Percentiles rank a stretch among this genome's conserved stretches.
phyloP scores from a whole-genome alignment of 1,140 invertebrate genomes.

The Grapholita molesta region DNA sequence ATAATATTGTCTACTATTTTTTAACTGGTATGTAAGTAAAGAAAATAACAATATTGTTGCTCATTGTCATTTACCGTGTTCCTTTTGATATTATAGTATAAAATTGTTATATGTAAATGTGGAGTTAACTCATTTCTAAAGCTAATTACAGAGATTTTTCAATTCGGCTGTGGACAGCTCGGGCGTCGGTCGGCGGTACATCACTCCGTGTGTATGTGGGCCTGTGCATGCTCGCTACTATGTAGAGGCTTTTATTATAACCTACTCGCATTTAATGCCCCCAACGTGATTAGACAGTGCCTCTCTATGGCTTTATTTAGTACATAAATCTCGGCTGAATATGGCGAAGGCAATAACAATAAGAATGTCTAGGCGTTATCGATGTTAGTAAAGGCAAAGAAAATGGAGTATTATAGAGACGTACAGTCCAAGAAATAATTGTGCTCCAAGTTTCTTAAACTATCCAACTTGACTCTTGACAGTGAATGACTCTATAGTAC shows the following conservation, averaged over 20 bases:
- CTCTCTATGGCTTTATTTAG: constrained; percentile 56
- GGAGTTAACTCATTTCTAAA: too few relatives aligned
- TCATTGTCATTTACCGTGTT: too few relatives aligned
- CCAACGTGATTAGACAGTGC: constrained; percentile 64
- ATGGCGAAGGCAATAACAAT: constrained; percentile 40
- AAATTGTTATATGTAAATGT: too few relatives aligned
- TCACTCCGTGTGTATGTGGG: not conserved
- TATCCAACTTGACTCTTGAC: too few relatives aligned
- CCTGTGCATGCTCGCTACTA: constrained; percentile 68
- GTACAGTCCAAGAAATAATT: not conserved
- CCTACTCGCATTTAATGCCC: constrained; percentile 63
- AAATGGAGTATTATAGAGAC: not conserved
- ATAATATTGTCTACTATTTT: too few relatives aligned
- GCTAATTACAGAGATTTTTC: too few relatives aligned
- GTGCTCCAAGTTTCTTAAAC: too few relatives aligned
- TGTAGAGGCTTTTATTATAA: constrained; percentile 59
- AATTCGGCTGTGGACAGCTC: too few relatives aligned
- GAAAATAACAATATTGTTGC: too few relatives aligned
- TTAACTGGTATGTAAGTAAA: too few relatives aligned
- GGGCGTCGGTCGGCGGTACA: not conserved
- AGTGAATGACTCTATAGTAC: too few relatives aligned
- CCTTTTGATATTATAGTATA: too few relatives aligned
- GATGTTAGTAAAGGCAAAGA: not conserved
- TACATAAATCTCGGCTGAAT: constrained; percentile 59
- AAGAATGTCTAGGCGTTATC: constrained; percentile 41